Percentiles rank a stretch among this genome's conserved stretches.
phyloP scores from a whole-genome alignment of 1,140 invertebrate genomes.

The Drosophila melanogaster region DNA sequence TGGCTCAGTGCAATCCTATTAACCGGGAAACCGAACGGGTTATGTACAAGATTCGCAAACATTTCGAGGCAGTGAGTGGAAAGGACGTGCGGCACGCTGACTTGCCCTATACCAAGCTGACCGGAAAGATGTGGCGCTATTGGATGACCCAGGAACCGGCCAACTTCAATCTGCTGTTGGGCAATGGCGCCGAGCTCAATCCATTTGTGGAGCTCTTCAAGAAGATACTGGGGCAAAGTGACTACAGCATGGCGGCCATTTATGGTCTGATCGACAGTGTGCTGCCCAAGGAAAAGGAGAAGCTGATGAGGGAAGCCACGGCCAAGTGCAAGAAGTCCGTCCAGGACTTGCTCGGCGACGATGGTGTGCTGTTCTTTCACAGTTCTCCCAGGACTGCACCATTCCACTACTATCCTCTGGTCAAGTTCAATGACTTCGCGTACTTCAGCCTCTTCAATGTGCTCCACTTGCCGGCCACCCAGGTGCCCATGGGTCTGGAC shows the following conservation, averaged over 20 bases:
- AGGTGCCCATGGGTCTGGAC: constrained; percentile 91
- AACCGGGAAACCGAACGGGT: constrained; percentile 88
- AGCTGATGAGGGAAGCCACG: constrained; percentile 88
- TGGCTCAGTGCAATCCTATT: constrained; percentile 89
- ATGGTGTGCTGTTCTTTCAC: constrained; percentile 95
- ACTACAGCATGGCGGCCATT: constrained; percentile 89
- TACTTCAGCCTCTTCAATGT: constrained; percentile 96
- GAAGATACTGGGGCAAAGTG: constrained; percentile 86
- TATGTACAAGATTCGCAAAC: constrained; percentile 86
- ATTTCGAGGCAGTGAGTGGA: constrained; percentile 60
- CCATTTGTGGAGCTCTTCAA: constrained; percentile 87
- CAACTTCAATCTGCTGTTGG: constrained; percentile 87
- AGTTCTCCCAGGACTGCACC: constrained; percentile 92
- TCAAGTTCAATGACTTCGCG: constrained; percentile 94
- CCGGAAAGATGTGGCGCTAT: constrained; percentile 89
- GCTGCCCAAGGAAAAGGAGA: constrained; percentile 87
- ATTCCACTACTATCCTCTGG: constrained; percentile 92
- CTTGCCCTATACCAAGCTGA: constrained; percentile 87
- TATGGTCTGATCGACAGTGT: constrained; percentile 88
- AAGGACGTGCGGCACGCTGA: constrained; percentile 81
- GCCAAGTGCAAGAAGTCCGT: constrained; percentile 87
- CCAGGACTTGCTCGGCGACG: constrained; percentile 89
- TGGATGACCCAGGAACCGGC: constrained; percentile 89
- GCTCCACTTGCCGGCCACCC: constrained; percentile 92
- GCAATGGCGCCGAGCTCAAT: constrained; percentile 86